Evolutionary conservation across 2,797 vertebrate genomes (phyloP), one percentile per base, ranked within the genome.

Genomic region (Typhlichthys eigenmanni): DNA sequence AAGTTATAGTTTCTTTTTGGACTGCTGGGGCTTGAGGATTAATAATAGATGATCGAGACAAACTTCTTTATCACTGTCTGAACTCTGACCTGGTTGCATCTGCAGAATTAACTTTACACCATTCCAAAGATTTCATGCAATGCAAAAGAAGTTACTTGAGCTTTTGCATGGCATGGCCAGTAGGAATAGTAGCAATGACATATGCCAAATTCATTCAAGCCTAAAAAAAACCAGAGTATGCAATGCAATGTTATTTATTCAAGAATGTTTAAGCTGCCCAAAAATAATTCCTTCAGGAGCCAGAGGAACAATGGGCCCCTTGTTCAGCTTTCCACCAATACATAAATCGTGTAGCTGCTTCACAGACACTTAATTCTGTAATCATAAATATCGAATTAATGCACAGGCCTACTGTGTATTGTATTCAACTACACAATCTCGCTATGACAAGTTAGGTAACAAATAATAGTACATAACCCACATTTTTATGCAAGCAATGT

Each of bases 191-290:
- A 68, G 68, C 75, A 76, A 71, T 55, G 66, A 66, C 62, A 57
- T 64, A 64, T 38, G 50, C 63, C 68, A 71, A 82, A 84, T 73
- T 71, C 64, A 51, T 65, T 51, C 34, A 71, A 78, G 55, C 52
- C 52, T 52, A 60, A 52, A 17, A 38, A 52, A 17, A 38, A 0
- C 45, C 62, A 62, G 62, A 58, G 68, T 77, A 72, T 72, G 67
- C 69, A 72, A 63, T 57, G 72, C 46, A 74, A 46, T 80, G 82
- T 55, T 77, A 75, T 82, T 83, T 51, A 74, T 89, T 87, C 81
- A 88, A 91, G 85, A 90, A 90, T 85, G 83, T 86, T 86, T 87
- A 92, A 90, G 87, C 87, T 79, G 78, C 86, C 81, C 80, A 83
- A 75, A 78, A 82, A 76, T 88, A 87, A 88, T 87, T 89, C 86